phyloP scores from a whole-genome alignment of 2,113 vertebrate species.

The Salvelinus alpinus region DNA sequence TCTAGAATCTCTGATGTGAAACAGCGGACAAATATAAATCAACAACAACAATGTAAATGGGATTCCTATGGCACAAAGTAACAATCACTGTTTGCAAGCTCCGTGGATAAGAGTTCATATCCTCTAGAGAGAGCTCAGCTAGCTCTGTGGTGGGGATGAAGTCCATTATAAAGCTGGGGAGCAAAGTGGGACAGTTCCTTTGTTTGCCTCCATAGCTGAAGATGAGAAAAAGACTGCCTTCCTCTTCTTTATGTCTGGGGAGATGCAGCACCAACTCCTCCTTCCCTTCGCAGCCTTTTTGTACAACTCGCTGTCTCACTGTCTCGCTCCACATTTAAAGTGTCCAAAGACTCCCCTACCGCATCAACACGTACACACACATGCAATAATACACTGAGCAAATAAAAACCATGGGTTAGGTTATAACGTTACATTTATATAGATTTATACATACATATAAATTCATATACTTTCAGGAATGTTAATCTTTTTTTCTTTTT shows the following conservation, averaged over 20 bases:
- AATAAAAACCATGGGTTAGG: constrained; percentile 73
- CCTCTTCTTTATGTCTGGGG: constrained; percentile 35
- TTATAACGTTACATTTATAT: constrained; percentile 72
- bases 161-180: constrained; percentile 65
- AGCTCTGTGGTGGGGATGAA: constrained; percentile 53
- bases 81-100: constrained; percentile 48
- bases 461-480: constrained; percentile 79
- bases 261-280: constrained; percentile 13
- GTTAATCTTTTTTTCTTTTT: constrained; percentile 76
- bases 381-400: constrained; percentile 74
- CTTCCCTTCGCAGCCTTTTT: neutral
- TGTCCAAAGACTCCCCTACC: constrained; percentile 57
- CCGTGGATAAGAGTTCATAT: constrained; percentile 52
- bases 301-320: constrained; percentile 1
- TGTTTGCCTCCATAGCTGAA: constrained; percentile 34
- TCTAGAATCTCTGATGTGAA: constrained; percentile 25
- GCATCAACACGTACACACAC: constrained; percentile 62
- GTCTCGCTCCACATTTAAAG: constrained; percentile 17
- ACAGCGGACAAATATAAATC: constrained; percentile 33
- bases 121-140: constrained; percentile 24
- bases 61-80: constrained; percentile 28
- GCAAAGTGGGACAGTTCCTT: constrained; percentile 59
- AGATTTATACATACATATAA: constrained; percentile 78
- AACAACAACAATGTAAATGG: constrained; percentile 4
- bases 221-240: constrained; percentile 34